Evolutionary conservation across 2,888 invertebrate genomes (phyloP).

Genomic region (Meteorus colon): DNA sequence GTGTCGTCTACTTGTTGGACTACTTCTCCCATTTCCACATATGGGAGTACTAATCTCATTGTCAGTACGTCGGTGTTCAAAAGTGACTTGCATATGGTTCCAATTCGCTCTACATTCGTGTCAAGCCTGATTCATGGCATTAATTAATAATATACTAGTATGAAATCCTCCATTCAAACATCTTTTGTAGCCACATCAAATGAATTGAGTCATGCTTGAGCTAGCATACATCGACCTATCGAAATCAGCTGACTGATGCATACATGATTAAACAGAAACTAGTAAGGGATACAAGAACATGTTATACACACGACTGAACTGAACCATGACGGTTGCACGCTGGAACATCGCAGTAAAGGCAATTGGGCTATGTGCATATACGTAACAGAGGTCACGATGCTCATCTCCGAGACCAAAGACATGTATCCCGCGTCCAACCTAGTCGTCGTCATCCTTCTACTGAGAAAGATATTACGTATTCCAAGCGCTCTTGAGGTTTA

Average conservation of each 20-base stretch:
- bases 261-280: background rate
- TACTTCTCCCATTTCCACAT: constrained; percentile 18
- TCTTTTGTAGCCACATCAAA: constrained; percentile 11
- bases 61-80: constrained; percentile 26
- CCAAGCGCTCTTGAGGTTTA: constrained; percentile 50
- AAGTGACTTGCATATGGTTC: constrained; percentile 19
- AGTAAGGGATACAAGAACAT: constrained; percentile 11
- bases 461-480: constrained; percentile 50
- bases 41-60: constrained; percentile 28
- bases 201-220: background rate
- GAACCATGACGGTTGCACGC: constrained; percentile 3
- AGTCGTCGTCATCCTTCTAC: constrained; percentile 18
- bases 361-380: constrained; percentile 24
- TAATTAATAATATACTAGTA: background rate
- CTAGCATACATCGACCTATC: background rate
- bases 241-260: background rate
- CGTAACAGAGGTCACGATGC: constrained; percentile 35
- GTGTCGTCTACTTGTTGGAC: constrained; percentile 41
- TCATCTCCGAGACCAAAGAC: constrained; percentile 23
- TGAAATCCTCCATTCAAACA: background rate
- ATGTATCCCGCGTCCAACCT: constrained; percentile 22
- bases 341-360: constrained; percentile 30
- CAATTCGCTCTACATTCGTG: background rate
- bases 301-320: background rate
- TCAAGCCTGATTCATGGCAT: background rate